Conservation (phyloP, 2,113 vertebrate species). For the Atherinomorus stipes region DNA sequence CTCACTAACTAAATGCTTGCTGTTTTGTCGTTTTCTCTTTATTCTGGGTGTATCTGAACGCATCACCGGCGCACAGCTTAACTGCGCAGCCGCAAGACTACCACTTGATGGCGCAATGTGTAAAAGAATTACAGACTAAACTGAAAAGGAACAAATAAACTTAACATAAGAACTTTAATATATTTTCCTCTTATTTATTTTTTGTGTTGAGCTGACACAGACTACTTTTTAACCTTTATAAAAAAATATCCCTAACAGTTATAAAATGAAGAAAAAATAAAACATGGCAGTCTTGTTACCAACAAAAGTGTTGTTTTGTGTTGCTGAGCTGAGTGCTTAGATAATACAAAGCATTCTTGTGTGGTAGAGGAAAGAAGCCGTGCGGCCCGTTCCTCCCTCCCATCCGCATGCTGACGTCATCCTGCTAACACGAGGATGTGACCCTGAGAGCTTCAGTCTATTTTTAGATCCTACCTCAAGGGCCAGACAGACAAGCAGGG, state of each 20-base stretch:
- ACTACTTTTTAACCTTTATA: too few species aligned
- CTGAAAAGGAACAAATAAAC: not conserved
- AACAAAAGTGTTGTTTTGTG: not conserved
- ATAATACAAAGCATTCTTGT: not conserved
- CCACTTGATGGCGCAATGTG: constrained; percentile 54
- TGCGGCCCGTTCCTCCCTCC: constrained; percentile 14
- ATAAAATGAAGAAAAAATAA: too few species aligned
- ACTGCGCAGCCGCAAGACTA: accelerated
- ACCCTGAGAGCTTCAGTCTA: constrained; percentile 58
- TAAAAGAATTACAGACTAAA: not conserved
- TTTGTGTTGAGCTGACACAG: too few species aligned
- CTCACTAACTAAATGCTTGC: too few species aligned
- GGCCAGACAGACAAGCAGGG: constrained; percentile 58
- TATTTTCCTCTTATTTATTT: too few species aligned
- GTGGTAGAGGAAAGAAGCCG: not conserved
- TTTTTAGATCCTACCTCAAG: constrained; percentile 67
- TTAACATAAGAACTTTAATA: too few species aligned
- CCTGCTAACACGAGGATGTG: constrained; percentile 54
- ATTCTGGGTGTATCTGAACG: constrained; percentile 2
- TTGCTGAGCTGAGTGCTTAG: too few species aligned
- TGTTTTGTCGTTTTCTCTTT: too few species aligned
- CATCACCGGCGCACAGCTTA: not conserved
- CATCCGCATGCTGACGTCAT: constrained; percentile 34
- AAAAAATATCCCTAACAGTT: too few species aligned
- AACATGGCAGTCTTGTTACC: too few species aligned